Evolutionary conservation across 1,140 invertebrate genomes (phyloP), one percentile per base, ranked within the genome.

Genomic region (Ptiloglossa arizonensis): DNA sequence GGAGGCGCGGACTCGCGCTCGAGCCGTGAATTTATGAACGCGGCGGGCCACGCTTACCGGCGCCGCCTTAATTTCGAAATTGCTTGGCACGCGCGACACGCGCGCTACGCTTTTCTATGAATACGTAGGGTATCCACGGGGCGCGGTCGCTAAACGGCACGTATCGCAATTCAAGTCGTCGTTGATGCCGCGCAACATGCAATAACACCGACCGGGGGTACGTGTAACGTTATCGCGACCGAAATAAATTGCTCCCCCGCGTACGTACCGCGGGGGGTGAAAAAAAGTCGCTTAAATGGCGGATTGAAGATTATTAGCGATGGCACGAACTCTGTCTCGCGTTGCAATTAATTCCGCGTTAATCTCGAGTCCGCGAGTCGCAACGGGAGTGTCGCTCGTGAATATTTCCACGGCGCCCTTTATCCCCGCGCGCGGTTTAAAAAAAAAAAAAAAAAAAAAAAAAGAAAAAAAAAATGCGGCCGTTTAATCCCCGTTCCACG

Each of bases 41-140:
- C 29, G 17, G 27, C 11, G 27, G n/a, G n/a, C 17, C 13, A 6
- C 56, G 56, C 29, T 59, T 35, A n/a, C 19, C 8, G 59, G 32
- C 22, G 32, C 71, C 60, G 62, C 71, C 71, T 74, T 74, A 74
- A 74, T 74, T 74, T 74, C 59, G 24, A 74, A 74, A 74, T 74
- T 74, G 50, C 71, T 32, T 48, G 60, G 9, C 71, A 56, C 71
- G 60, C 70, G 52, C 59, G 17, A 19, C 70, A 52, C 70, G 19
- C 8, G 11, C 35, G 19, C 22, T 52, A 6, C 46, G 19, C 22
- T 48, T 52, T 63, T 38, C 54, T 46, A n/a, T n/a, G 35, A 70
- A 56, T 44, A 22, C 35, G 32, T 19, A 11, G 22, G 1, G 22
- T 32, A 24, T 50, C n/a, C 50, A 24, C 19, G 3, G 6, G 27